Base-by-base conservation (phyloP, 1,140 invertebrate genomes). In the Papilio aristodemus region DNA sequence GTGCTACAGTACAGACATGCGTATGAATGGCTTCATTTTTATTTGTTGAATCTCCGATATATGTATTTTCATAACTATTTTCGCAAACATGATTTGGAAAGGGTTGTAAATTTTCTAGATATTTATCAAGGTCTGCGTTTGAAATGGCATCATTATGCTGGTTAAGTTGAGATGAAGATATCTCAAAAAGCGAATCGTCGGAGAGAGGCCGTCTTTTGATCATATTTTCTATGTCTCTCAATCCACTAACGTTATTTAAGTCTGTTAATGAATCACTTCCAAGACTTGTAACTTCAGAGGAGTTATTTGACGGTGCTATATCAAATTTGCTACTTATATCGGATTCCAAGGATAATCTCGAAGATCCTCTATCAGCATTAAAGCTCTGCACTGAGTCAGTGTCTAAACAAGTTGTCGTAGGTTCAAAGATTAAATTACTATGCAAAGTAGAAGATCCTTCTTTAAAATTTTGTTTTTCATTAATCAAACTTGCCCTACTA, bases 141-240 rank as follows among this genome's bases (percentile, higher is more conserved):
- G 90, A 87, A 7, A 86, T 75, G 9, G 74, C 81, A 25, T 94
- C 93, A 72, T 94, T 93, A 38, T 94, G 92, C 68, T 93, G 87
- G 64, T 93, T 89, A 67, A 93, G 93, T 63, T 93, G 93, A 10
- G 94, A 80, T 4, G 93, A 93, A 71, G 94, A 93, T n/a, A 95
- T 91, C 76, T 95, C 94, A 69, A 93, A 93, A 77, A 92, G 87
- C 0, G 93, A 93, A 74, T 94, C 93, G 75, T 95, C 95, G 11
- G 95, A 96, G 0, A 96, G 92, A 0, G 95, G 95, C 71, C 95
- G 89, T 46, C 95, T 91, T 73, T 95, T 96, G 9, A 95, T 78
- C 72, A 94, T 92, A n/a, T 93, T 92, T 81, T 95, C 94, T 43
- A 94, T 89, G 70, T 94, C 93, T 80, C 81, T 43, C 82, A 90